phyloP scores from a whole-genome alignment of 2,797 vertebrate species.

The Acanthiza pusilla region DNA sequence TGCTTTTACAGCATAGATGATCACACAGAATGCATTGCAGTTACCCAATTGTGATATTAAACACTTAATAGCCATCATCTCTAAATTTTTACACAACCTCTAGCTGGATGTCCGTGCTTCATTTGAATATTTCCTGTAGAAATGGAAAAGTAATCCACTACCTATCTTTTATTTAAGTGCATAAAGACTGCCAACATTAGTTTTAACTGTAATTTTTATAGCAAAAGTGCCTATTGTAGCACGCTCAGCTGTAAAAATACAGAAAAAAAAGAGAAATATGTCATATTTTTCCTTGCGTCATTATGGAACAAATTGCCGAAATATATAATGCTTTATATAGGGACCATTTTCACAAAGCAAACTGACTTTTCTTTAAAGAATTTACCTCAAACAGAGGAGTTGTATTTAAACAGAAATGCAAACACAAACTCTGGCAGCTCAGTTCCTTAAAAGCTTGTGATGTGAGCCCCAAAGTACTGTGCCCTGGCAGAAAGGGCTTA shows the following conservation, averaged over 20 bases:
- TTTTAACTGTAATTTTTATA: background rate
- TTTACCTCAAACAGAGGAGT: background rate
- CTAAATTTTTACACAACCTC: background rate
- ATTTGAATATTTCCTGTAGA: background rate
- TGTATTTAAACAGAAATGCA: background rate
- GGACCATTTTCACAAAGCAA: background rate
- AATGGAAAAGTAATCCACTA: background rate
- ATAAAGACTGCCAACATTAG: background rate
- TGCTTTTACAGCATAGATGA: background rate
- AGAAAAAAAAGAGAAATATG: background rate
- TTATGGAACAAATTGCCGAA: background rate
- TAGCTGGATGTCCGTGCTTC: background rate
- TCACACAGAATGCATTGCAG: background rate
- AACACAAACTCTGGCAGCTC: background rate
- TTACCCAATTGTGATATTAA: background rate
- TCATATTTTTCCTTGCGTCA: background rate
- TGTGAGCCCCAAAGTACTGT: background rate
- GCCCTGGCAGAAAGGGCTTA: background rate
- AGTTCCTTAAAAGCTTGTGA: background rate
- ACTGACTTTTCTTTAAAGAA: background rate
- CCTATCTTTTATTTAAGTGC: background rate
- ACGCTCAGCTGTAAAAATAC: background rate
- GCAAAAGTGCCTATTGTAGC: background rate
- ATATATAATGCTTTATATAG: background rate
- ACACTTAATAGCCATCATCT: background rate